phyloP scores from a whole-genome alignment of 2,797 vertebrate genomes.

The Microhierax caerulescens region DNA sequence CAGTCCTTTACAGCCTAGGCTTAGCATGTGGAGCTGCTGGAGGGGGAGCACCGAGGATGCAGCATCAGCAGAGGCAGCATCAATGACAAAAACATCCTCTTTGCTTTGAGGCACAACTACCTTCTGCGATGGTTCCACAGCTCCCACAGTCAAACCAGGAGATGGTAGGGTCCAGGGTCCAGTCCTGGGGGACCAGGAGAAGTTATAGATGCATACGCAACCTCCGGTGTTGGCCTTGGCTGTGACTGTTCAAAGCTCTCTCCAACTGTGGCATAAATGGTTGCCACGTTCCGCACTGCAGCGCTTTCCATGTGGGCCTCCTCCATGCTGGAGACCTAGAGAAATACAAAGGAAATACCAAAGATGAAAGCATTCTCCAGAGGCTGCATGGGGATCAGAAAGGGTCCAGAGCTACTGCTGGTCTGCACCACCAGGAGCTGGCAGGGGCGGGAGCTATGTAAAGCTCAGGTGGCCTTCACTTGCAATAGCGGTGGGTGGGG shows the following conservation, averaged over 20 bases:
- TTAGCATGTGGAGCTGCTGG: background rate
- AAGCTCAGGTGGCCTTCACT: background rate
- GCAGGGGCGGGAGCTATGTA: background rate
- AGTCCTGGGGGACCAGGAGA: rapidly evolving
- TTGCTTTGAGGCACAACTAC: background rate
- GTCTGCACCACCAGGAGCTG: rapidly evolving
- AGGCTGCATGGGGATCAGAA: background rate
- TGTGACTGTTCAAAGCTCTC: background rate
- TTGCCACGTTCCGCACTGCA: rapidly evolving
- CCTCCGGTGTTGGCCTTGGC: rapidly evolving
- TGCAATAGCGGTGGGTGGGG: rapidly evolving
- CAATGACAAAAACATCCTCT: background rate
- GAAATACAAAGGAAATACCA: background rate
- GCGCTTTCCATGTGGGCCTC: background rate
- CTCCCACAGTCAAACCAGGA: background rate
- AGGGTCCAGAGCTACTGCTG: background rate
- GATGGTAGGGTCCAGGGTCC: rapidly evolving
- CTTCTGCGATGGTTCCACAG: background rate
- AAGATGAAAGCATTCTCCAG: background rate
- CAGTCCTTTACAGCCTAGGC: background rate
- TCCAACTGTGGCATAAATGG: background rate
- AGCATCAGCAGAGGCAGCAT: background rate
- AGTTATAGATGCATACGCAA: rapidly evolving
- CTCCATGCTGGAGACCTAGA: background rate
- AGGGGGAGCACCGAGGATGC: background rate